Percentiles rank a stretch among this genome's conserved stretches.
Evolutionary conservation across 1,140 invertebrate species (phyloP).

Genomic region (Reticulitermes speratus): DNA sequence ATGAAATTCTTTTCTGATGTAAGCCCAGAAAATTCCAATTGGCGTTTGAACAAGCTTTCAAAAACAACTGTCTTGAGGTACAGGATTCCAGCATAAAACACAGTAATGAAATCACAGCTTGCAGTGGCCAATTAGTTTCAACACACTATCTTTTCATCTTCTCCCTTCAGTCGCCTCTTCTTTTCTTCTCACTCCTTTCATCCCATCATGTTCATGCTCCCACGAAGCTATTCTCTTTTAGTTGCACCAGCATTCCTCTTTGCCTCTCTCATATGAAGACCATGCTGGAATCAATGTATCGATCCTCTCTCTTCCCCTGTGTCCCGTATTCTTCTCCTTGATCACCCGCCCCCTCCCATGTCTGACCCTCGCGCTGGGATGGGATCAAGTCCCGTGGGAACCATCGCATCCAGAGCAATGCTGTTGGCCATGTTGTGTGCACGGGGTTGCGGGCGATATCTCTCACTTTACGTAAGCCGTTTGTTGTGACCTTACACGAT

Average conservation of each 20-base stretch:
- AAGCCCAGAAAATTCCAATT: no score
- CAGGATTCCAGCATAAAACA: no score
- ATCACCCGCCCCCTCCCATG: background rate
- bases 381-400: slow-evolving; percentile 12
- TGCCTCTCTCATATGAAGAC: background rate
- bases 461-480: background rate
- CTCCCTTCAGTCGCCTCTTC: background rate
- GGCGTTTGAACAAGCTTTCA: no score
- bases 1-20: no score
- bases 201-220: background rate
- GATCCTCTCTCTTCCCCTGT: background rate
- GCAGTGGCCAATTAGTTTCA: background rate
- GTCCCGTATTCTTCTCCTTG: background rate
- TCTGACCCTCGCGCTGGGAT: background rate
- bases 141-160: background rate
- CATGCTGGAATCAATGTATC: background rate
- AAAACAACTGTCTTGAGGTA: no score
- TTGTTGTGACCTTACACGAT: background rate
- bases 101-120: background rate
- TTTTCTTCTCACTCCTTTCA: background rate
- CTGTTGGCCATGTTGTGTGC: background rate
- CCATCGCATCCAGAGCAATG: slow-evolving; percentile 15
- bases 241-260: background rate
- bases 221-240: background rate
- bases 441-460: background rate